phyloP scores from a whole-genome alignment of 2,797 vertebrate genomes.

The Chelmon rostratus region DNA sequence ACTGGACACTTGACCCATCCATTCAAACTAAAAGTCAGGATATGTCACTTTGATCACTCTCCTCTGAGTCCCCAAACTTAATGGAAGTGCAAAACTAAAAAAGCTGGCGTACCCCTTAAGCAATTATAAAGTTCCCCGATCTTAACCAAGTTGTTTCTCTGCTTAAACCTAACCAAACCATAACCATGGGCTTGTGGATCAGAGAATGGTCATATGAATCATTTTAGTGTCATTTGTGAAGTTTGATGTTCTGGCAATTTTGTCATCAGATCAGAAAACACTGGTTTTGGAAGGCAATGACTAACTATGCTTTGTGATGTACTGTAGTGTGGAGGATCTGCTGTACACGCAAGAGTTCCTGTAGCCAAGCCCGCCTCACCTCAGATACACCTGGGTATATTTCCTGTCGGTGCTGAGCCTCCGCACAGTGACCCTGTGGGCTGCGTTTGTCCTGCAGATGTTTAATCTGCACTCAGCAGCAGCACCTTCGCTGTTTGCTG shows the following conservation, averaged over 20 bases:
- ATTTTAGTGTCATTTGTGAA: no score
- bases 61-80: no score
- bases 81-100: no score
- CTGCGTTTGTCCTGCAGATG: constrained; percentile 66
- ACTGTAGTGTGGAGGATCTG: neutral
- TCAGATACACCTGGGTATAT: constrained; percentile 30
- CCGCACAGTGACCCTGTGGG: constrained; percentile 36
- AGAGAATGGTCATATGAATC: neutral
- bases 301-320: neutral
- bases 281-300: neutral
- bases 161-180: neutral
- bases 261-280: neutral
- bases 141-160: no score
- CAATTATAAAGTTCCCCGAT: no score
- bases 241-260: no score
- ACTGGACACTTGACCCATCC: no score
- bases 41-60: no score
- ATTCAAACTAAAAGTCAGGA: no score
- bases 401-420: constrained; percentile 28
- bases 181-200: no score
- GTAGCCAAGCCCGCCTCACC: neutral
- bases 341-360: constrained; percentile 9
- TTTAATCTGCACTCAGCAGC: constrained; percentile 65
- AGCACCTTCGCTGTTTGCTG: constrained; percentile 62
- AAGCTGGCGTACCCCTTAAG: no score